Conservation (phyloP, 1,140 invertebrate genomes). For the Arctopsyche grandis region DNA sequence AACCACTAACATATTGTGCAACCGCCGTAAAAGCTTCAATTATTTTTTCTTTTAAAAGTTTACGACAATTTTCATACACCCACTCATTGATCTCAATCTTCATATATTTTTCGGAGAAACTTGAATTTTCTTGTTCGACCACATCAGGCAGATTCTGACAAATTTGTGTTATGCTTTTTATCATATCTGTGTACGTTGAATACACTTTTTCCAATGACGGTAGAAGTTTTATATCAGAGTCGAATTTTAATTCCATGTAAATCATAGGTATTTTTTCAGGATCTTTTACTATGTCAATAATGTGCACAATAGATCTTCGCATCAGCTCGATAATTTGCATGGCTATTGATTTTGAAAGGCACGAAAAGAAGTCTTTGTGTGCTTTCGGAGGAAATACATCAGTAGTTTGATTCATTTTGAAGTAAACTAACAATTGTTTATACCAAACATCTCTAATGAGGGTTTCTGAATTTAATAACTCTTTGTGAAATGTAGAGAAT, state of each 20-base stretch:
- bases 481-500: conserved; percentile 61
- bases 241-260: conserved; percentile 62
- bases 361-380: conserved; percentile 60
- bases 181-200: conserved; percentile 62
- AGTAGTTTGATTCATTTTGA: conserved; percentile 62
- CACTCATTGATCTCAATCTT: conserved; percentile 63
- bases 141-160: conserved; percentile 65
- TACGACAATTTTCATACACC: conserved; percentile 60
- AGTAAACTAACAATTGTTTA: conserved; percentile 60
- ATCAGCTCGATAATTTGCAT: conserved; percentile 66
- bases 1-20: conserved; percentile 58
- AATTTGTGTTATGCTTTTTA: conserved; percentile 61
- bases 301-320: conserved; percentile 62
- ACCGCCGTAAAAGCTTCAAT: conserved; percentile 60
- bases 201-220: conserved; percentile 63
- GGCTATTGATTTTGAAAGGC: conserved; percentile 63
- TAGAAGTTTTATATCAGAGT: conserved; percentile 63
- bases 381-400: conserved; percentile 60
- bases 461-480: conserved; percentile 63
- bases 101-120: conserved; percentile 59
- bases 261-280: conserved; percentile 60
- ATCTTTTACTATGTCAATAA: conserved; percentile 60
- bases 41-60: conserved; percentile 60
- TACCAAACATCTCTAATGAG: conserved; percentile 64
- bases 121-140: conserved; percentile 62